A percentile compares a stretch with the other conserved stretches of the same genome.
Evolutionary conservation across 2,888 invertebrate genomes (phyloP).

Genomic region (Chalcis sispes): DNA sequence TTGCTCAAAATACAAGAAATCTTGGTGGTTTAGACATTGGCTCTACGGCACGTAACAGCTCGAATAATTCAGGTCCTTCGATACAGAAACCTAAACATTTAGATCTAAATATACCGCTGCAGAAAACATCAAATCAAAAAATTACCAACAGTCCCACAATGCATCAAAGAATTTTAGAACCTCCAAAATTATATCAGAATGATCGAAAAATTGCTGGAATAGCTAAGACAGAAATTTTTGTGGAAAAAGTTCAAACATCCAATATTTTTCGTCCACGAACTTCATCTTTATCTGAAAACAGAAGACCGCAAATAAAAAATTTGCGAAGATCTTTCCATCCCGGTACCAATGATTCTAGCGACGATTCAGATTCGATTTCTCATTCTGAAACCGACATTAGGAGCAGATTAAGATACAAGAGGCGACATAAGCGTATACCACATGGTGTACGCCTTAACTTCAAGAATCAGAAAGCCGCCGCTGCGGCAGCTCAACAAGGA

Average conservation of each 20-base stretch:
- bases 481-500: conserved; percentile 36
- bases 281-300: conserved; percentile 72
- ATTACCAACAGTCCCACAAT: conserved; percentile 62
- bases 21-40: conserved; percentile 20
- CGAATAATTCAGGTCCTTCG: conserved; percentile 53
- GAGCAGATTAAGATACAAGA: conserved; percentile 68
- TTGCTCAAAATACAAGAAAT: conserved; percentile 67
- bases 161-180: conserved; percentile 71
- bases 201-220: conserved; percentile 60
- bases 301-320: conserved; percentile 66
- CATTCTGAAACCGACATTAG: conserved; percentile 80
- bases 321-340: conserved; percentile 71
- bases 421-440: conserved; percentile 70
- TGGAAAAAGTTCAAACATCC: conserved; percentile 63
- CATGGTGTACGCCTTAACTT: conserved; percentile 76
- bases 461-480: conserved; percentile 65
- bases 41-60: background rate
- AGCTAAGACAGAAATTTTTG: conserved; percentile 61
- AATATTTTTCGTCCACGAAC: conserved; percentile 70
- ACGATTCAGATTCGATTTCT: conserved; percentile 76
- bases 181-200: conserved; percentile 71
- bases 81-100: conserved; percentile 68
- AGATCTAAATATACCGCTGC: conserved; percentile 66
- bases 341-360: conserved; percentile 71
- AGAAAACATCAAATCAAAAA: conserved; percentile 58